phyloP scores from a whole-genome alignment of 2,797 vertebrate genomes.

The Loriculus beryllinus region DNA sequence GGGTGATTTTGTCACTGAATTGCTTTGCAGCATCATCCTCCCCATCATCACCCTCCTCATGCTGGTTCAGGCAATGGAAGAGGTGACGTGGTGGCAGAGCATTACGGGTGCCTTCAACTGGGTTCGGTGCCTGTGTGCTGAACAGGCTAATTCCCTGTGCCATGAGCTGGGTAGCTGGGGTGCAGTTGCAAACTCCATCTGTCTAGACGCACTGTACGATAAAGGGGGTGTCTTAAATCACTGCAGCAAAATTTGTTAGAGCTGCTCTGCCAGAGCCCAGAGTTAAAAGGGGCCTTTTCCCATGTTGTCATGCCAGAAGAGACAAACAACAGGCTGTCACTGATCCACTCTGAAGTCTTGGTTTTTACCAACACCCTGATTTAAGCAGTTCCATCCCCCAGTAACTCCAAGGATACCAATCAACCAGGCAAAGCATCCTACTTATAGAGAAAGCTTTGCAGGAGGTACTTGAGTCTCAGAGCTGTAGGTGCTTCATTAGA shows the following conservation, averaged over 20 bases:
- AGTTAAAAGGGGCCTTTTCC: conserved; percentile 19
- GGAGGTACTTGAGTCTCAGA: background rate
- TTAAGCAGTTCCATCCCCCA: background rate
- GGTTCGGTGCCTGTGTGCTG: background rate
- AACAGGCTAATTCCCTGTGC: background rate
- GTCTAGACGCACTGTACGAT: background rate
- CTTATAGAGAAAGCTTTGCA: background rate
- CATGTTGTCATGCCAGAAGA: conserved; percentile 3
- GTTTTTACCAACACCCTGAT: background rate
- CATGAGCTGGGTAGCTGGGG: background rate
- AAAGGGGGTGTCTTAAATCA: conserved; percentile 6
- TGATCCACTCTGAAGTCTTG: conserved; percentile 1
- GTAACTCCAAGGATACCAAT: background rate
- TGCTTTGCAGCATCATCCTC: background rate
- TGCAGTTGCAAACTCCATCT: background rate
- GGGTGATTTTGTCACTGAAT: background rate
- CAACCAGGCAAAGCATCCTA: accelerated
- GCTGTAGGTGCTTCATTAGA: background rate
- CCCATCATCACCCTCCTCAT: accelerated
- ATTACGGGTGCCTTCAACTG: background rate
- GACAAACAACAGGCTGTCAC: conserved; percentile 5
- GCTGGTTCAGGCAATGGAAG: background rate
- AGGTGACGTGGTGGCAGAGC: background rate
- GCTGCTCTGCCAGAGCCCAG: background rate
- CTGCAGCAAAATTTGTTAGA: background rate